Evolutionary conservation across 2,113 vertebrate genomes (phyloP), one percentile per base, ranked within the genome.

Genomic region (Heterocephalus glaber): DNA sequence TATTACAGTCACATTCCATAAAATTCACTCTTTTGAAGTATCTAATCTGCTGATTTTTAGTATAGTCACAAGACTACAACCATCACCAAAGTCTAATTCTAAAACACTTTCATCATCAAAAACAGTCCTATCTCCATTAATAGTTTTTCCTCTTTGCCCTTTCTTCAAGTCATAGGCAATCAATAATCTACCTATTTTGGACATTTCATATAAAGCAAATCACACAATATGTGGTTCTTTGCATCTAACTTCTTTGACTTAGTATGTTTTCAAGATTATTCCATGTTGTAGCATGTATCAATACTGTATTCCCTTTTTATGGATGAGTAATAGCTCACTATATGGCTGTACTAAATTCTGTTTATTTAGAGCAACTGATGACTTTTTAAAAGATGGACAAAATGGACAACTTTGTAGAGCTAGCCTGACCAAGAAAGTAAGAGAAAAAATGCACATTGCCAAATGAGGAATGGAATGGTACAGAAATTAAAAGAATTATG

Each of bases 351-450:
- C 26, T 26, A 33, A 49, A 77, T 47, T 77, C 49, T 77, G 14
- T 77, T 49, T 77, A 49, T 49, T 49, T 14, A 72, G 19, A 65
- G 14, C 68, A 93, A 90, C 44, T 35, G 87, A 4, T 38, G 44
- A 17, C 26, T 80, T 93, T 86, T 82, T 7, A 66, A 86, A 82
- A 65, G 74, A 66, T 90, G 72, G 80, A 60, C 68, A 94, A 88
- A 94, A 47, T 87, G 54, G 44, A 56, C 38, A 70, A 12, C 26
- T 16, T 35, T 63, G 86, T 83, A 35, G 66, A 38, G 82, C 3
- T 41, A 49, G 52, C 58, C 41, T 68, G 47, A 87, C 12, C 54
- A 60, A 92, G 58, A 80, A 88, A 80, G 58, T 74, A 82, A 77
- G 38, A 80, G 20, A 35, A 89, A 44, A 92, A 38, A 93, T 4